Percentiles rank a stretch among this genome's conserved stretches.
These are phyloP conservation scores for Malacosoma neustria DNA, from an alignment of 2,888 invertebrate genomes.

Conservation along the genomic window DNA sequence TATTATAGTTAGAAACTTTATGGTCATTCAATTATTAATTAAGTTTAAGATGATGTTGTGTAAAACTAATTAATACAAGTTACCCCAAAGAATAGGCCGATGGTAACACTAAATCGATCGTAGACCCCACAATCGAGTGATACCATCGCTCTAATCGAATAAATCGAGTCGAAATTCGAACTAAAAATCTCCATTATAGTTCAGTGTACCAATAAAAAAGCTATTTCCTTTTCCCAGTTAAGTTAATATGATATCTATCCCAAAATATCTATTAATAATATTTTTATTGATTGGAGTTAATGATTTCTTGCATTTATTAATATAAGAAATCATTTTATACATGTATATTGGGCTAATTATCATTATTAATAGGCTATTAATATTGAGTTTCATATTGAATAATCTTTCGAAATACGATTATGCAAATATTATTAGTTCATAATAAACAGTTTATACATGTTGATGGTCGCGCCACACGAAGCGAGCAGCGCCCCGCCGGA, in stretches of 20 bases:
- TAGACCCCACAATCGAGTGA: not conserved
- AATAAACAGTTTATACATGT: slow-evolving; percentile 62
- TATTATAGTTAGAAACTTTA: too few species aligned
- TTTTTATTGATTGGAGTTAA: slow-evolving; percentile 49
- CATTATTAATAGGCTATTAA: slow-evolving; percentile 59
- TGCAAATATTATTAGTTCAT: slow-evolving; percentile 70
- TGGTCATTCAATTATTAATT: too few species aligned
- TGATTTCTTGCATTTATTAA: slow-evolving; percentile 46
- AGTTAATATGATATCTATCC: slow-evolving; percentile 33
- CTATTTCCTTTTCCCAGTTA: slow-evolving; percentile 35
- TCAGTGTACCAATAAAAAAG: slow-evolving; percentile 29
- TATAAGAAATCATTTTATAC: slow-evolving; percentile 42
- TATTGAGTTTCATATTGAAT: slow-evolving; percentile 62
- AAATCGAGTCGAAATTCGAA: slow-evolving; percentile 6
- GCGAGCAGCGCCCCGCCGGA: slow-evolving; percentile 12
- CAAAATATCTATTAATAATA: slow-evolving; percentile 32
- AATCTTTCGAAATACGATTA: slow-evolving; percentile 60
- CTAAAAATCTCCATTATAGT: slow-evolving; percentile 26
- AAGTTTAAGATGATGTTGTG: not conserved
- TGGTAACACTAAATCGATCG: not conserved
- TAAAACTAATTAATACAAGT: not conserved
- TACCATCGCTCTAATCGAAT: not conserved
- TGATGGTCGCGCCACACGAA: slow-evolving; percentile 54
- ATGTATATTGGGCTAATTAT: slow-evolving; percentile 57
- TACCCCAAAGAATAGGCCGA: not conserved